Conservation (phyloP, 2,888 invertebrate species). For the Sesia apiformis region DNA sequence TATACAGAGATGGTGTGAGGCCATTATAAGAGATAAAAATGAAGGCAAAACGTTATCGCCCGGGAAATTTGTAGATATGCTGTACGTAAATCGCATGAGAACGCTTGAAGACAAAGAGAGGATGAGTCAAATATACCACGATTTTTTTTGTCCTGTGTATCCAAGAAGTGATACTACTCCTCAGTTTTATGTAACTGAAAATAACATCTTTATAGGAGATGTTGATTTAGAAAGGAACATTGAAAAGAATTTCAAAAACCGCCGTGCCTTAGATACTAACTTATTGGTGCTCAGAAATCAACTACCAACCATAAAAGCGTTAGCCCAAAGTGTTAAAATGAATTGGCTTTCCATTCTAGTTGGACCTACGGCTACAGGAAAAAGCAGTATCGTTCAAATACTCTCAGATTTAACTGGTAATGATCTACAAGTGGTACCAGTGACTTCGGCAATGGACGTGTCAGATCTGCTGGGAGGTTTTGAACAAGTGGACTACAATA, state of each 20-base stretch:
- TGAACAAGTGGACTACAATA: conserved; percentile 89
- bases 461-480: conserved; percentile 97
- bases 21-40: conserved; percentile 66
- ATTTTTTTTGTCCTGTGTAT: conserved; percentile 61
- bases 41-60: conserved; percentile 44
- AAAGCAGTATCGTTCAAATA: conserved; percentile 84
- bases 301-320: conserved; percentile 80
- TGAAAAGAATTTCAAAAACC: conserved; percentile 46
- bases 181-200: conserved; percentile 73
- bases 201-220: conserved; percentile 79
- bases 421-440: conserved; percentile 82
- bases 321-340: conserved; percentile 91
- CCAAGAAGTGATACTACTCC: conserved; percentile 70
- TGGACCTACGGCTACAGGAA: conserved; percentile 85
- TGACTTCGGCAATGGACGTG: conserved; percentile 95
- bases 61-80: conserved; percentile 81
- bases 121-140: conserved; percentile 71
- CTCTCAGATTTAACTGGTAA: conserved; percentile 84
- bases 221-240: conserved; percentile 60
- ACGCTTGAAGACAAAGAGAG: conserved; percentile 82
- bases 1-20: conserved; percentile 93
- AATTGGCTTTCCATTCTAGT: conserved; percentile 95
- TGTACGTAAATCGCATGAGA: conserved; percentile 92
- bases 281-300: conserved; percentile 74
- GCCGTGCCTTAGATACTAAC: conserved; percentile 42